A percentile compares a stretch with the other conserved stretches of the same genome.
Conservation (phyloP, 2,113 vertebrate species). For the Nematolebias whitei region DNA sequence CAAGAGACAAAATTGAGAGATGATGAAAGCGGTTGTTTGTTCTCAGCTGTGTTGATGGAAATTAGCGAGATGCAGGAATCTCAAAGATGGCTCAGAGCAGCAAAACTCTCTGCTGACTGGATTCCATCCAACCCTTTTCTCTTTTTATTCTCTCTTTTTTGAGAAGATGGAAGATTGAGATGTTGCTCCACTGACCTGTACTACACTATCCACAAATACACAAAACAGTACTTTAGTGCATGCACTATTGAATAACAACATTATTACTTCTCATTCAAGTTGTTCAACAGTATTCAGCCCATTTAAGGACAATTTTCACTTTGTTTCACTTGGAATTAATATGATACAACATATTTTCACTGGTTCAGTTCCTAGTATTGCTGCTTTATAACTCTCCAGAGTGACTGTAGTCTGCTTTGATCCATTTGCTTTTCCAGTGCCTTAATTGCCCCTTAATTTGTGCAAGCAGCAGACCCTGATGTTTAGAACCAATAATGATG, state of each 20-base stretch:
- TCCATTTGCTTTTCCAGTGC: slow-evolving; percentile 60
- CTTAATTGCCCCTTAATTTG: slow-evolving; percentile 79
- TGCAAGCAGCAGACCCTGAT: slow-evolving; percentile 75
- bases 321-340: slow-evolving; percentile 40
- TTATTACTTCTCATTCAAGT: background rate
- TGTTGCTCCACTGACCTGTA: background rate
- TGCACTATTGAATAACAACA: slow-evolving; percentile 13
- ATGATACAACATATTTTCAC: slow-evolving; percentile 23
- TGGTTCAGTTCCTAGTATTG: slow-evolving; percentile 53
- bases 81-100: slow-evolving; percentile 33
- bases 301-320: slow-evolving; percentile 31
- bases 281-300: slow-evolving; percentile 1
- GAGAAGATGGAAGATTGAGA: slow-evolving; percentile 39
- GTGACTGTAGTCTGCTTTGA: slow-evolving; percentile 60
- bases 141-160: slow-evolving; percentile 35
- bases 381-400: slow-evolving; percentile 50
- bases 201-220: background rate
- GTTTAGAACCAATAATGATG: slow-evolving; percentile 59
- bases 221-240: background rate
- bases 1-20: slow-evolving; percentile 49
- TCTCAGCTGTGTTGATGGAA: slow-evolving; percentile 56
- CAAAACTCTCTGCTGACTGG: slow-evolving; percentile 29
- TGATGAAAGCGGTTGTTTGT: slow-evolving; percentile 53
- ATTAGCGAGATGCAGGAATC: slow-evolving; percentile 50
- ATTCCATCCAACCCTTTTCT: slow-evolving; percentile 28